Evolutionary conservation across 64 coral and sea anemone genomes (phyloP).

Genomic region (Actinia equina): DNA sequence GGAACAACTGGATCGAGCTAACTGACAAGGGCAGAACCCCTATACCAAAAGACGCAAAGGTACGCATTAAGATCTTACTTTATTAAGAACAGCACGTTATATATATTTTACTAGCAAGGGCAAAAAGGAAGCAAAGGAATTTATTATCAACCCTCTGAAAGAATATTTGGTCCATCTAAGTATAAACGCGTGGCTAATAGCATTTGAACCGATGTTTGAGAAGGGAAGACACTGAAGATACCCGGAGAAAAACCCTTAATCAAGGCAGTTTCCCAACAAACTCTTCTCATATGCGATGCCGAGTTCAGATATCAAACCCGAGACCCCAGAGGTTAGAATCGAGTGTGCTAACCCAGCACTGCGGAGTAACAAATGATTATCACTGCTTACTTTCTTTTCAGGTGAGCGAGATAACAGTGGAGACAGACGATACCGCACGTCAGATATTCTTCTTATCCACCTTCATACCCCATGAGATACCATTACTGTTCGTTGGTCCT

Average conservation of each 20-base stretch:
- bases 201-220: no score
- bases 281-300: no score
- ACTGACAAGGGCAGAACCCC: constrained; percentile 44
- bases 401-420: constrained; percentile 95
- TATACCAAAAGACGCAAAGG: constrained; percentile 72
- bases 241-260: no score
- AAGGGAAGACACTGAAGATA: no score
- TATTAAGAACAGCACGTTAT: no score
- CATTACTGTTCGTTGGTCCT: constrained; percentile 87
- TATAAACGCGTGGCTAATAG: no score
- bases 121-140: no score
- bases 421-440: constrained; percentile 91
- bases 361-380: background rate
- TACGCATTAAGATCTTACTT: background rate
- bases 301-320: no score
- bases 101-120: no score
- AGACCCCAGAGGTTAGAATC: background rate
- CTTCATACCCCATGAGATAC: constrained; percentile 78
- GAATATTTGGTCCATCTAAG: no score
- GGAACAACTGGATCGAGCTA: constrained; percentile 77
- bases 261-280: no score
- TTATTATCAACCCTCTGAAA: no score
- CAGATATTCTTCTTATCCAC: constrained; percentile 92
- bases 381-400: background rate
- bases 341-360: background rate